These are phyloP conservation scores for Thalassoma bifasciatum DNA, from an alignment of 2,113 vertebrate genomes.

Conservation along the genomic window DNA sequence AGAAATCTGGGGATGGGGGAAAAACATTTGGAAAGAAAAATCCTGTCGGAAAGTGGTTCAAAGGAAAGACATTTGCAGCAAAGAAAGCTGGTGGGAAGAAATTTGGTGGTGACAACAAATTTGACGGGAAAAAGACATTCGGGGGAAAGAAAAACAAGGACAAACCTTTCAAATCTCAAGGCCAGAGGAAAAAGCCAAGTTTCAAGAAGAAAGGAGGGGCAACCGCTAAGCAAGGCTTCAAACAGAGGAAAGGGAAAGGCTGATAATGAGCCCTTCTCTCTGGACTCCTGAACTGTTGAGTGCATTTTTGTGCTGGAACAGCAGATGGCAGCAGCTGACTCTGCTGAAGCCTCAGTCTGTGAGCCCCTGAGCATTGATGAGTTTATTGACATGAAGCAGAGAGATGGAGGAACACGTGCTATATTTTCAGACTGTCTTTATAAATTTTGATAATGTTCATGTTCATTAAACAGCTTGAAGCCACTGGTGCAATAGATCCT, in stretches of 20 bases:
- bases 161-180: conserved; percentile 62
- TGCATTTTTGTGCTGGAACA: conserved; percentile 11
- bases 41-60: conserved; percentile 45
- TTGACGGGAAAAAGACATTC: conserved; percentile 46
- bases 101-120: conserved; percentile 67
- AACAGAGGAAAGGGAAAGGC: conserved; percentile 76
- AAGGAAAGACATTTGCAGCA: conserved; percentile 31
- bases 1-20: conserved; percentile 49
- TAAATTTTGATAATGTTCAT: conserved; percentile 17
- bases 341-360: not conserved
- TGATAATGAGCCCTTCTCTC: conserved; percentile 29
- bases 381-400: conserved; percentile 34
- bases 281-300: conserved; percentile 17
- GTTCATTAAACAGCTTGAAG: conserved; percentile 28
- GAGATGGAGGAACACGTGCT: not conserved
- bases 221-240: conserved; percentile 71
- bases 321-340: conserved; percentile 35
- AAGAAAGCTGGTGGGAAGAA: conserved; percentile 59
- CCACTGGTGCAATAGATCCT: not conserved
- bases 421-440: conserved; percentile 32
- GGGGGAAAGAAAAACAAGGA: conserved; percentile 58
- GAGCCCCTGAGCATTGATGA: not conserved
- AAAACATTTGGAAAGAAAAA: conserved; percentile 61
- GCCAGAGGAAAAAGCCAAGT: conserved; percentile 61
- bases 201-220: conserved; percentile 65